Evolutionary conservation across 2,113 vertebrate genomes (phyloP), one percentile per base, ranked within the genome.

Genomic region (Heptranchias perlo): DNA sequence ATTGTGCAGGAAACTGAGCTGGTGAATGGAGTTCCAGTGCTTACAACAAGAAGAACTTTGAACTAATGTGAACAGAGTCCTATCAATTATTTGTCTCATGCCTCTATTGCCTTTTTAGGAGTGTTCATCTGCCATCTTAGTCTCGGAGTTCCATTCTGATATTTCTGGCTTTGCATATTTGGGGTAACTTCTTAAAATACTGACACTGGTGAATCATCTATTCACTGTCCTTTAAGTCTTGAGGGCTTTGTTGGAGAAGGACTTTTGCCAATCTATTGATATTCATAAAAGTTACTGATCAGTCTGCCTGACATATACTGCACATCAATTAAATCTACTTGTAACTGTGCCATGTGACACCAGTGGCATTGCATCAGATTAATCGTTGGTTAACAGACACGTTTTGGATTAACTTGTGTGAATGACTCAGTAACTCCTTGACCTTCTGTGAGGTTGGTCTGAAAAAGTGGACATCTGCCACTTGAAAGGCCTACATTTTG

Each of bases 91-190:
- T 10, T n/a, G 54, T n/a, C 28, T 91, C 1, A 5, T 4, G 13
- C 16, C 54, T 61, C 84, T 52, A 87, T 87, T 87, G 6, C 69
- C 18, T 16, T 44, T n/a, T 82, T n/a, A n/a, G n/a, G n/a, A 13
- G n/a, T 78, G n/a, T 91, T 58, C 87, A 91, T 91, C 54, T 58
- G 25, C 4, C 28, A 91, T 91, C 28, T 58, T 58, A 18, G 35
- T 6, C 31, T 91, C 10, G 16, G 28, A 91, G 13, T 91, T n/a
- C 31, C 18, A 16, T 91, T 91, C 54, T 54, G 49, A 13, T 54
- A 87, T 54, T 87, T 52, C 84, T 91, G 61, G 87, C 14, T 91
- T 91, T 91, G 54, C 87, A 91, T n/a, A 13, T n/a, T 91, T 91
- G 28, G 52, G n/a, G 35, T 31, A 54, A 5, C 16, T 49, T 87